A percentile compares a stretch with the other conserved stretches of the same genome.
Evolutionary conservation across 2,797 vertebrate genomes (phyloP).

Genomic region (Enteromius viviparus): DNA sequence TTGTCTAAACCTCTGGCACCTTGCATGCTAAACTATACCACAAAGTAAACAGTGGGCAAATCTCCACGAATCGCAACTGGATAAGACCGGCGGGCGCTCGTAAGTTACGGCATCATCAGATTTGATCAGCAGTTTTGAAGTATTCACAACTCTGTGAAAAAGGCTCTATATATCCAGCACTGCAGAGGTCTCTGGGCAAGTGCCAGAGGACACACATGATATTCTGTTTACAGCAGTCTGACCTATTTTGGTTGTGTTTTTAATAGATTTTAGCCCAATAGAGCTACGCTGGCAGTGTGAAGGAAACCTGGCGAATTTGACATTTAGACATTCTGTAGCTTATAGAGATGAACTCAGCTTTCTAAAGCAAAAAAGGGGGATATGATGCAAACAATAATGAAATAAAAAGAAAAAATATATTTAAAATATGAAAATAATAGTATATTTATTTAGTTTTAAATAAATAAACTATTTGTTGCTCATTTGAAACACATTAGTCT

Average conservation of each 20-base stretch:
- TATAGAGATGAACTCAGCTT: neutral
- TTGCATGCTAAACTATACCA: neutral
- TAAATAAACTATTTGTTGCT: slow-evolving; percentile 7
- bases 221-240: slow-evolving; percentile 58
- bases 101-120: slow-evolving; percentile 33
- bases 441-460: too few relatives aligned
- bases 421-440: neutral
- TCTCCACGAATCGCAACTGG: neutral
- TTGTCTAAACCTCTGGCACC: neutral
- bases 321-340: slow-evolving; percentile 3
- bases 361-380: neutral
- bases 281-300: slow-evolving; percentile 17
- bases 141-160: slow-evolving; percentile 54
- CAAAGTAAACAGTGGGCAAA: slow-evolving; percentile 8
- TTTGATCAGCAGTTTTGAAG: slow-evolving; percentile 31
- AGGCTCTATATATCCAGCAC: slow-evolving; percentile 45
- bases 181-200: slow-evolving; percentile 32
- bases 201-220: slow-evolving; percentile 55
- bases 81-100: neutral
- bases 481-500: slow-evolving; percentile 23
- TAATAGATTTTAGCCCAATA: slow-evolving; percentile 52
- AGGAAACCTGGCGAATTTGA: slow-evolving; percentile 32
- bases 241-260: slow-evolving; percentile 56
- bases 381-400: neutral
- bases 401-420: neutral